Evolutionary conservation across 2,113 vertebrate genomes (phyloP), one percentile per base, ranked within the genome.

Genomic region (Buteo buteo): DNA sequence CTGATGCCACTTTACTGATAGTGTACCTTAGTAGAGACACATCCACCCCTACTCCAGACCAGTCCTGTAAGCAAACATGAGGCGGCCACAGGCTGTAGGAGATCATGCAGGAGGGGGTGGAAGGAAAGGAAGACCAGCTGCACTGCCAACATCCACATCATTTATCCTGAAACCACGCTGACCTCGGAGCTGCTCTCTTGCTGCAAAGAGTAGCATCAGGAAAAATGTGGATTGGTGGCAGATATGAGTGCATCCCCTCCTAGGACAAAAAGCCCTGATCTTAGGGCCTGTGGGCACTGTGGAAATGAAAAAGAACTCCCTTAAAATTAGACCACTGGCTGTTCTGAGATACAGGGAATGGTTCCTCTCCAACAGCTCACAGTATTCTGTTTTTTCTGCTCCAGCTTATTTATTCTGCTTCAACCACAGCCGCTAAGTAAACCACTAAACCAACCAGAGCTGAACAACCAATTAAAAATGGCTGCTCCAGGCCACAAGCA

Each of bases 401-500:
- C 26, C 34, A 45, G 36, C 55, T 81, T 76, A 38, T 80, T 84
- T 64, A 42, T 80, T 80, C 71, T 38, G 31, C 57, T 70, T 54
- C n/a, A 82, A 69, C 8, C 20, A 16, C 52, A 69, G 26, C 47
- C 20, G 3, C 59, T 87, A 87, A 92, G 69, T 11, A 67, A 91
- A 61, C 42, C 44, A 54, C 49, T 70, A 59, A 86, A 34, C 67
- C 72, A 96, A 86, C 26, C 64, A 66, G 55, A 77, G 50, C 79
- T 69, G 31, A 67, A 74, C 70, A 59, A 65, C 70, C 73, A 72
- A 87, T 82, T 93, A 92, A 90, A 93, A 91, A 42, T 24, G 91
- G 65, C 76, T 76, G 22, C 31, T 61, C 62, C 61, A 32, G 69
- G 64, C 93, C 58, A 67, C 34, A n/a, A 88, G 42, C 64, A 93